These are phyloP conservation scores for Heliconius hewitsoni DNA, from an alignment of 1,140 invertebrate genomes.

Conservation along the genomic window DNA sequence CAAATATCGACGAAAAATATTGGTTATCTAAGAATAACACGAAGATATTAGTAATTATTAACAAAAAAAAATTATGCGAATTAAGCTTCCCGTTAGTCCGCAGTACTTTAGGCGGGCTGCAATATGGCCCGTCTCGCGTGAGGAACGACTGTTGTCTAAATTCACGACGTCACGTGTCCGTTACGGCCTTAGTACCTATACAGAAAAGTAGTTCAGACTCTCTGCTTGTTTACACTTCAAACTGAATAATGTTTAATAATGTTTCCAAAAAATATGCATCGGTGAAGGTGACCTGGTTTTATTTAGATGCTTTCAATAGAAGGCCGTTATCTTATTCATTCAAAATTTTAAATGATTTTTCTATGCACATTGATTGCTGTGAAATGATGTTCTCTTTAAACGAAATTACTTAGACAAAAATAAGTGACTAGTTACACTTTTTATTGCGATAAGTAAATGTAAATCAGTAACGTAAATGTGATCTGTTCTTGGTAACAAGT, in stretches of 20 bases:
- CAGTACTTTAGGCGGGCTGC: conserved; percentile 4
- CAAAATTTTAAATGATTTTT: not conserved
- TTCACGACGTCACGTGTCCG: conserved; percentile 57
- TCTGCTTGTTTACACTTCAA: not conserved
- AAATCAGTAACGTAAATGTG: not conserved
- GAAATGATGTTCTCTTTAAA: not conserved
- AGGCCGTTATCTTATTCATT: not conserved
- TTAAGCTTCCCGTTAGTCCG: not conserved
- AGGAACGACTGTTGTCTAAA: conserved; percentile 64
- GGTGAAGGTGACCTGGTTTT: not conserved
- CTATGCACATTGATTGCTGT: not conserved
- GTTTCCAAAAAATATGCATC: conserved; percentile 1
- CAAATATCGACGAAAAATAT: not conserved
- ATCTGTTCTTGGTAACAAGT: not conserved
- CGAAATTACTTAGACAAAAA: not conserved
- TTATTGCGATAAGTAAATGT: not conserved
- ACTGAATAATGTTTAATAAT: not conserved
- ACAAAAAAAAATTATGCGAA: not conserved
- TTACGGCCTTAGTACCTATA: conserved; percentile 45
- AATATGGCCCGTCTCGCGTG: conserved; percentile 47
- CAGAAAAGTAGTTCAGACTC: conserved; percentile 13
- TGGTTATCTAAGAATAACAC: too few species aligned
- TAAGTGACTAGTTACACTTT: not conserved
- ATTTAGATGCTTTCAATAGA: not conserved
- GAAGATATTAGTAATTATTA: not conserved